Evolutionary conservation across 2,888 invertebrate genomes (phyloP).

Genomic region (Erynnis tages): DNA sequence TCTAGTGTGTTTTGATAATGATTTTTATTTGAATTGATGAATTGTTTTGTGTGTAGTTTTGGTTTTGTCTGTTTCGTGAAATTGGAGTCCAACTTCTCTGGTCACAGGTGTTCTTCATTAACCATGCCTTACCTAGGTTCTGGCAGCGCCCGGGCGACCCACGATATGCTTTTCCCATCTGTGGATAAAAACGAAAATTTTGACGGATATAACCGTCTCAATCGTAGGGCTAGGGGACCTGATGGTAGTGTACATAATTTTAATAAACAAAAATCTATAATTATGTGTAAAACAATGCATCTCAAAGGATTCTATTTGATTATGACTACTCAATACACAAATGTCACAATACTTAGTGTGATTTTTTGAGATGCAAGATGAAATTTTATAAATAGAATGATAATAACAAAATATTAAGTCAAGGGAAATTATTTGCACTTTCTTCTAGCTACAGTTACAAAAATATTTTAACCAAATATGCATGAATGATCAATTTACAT

Average conservation of each 20-base stretch:
- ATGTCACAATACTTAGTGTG: too few relatives aligned
- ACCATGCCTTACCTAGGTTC: constrained; percentile 63
- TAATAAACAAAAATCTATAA: constrained; percentile 1
- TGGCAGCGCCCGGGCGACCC: constrained; percentile 53
- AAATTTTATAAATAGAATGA: too few relatives aligned
- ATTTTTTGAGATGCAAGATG: too few relatives aligned
- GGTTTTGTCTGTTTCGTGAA: neutral
- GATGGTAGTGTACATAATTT: constrained; percentile 8
- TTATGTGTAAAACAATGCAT: neutral
- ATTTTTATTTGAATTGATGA: constrained; percentile 19
- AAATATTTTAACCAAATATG: too few relatives aligned
- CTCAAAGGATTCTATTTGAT: too few relatives aligned
- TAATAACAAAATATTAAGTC: too few relatives aligned
- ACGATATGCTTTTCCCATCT: constrained; percentile 62
- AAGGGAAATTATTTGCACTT: too few relatives aligned
- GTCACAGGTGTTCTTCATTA: constrained; percentile 26
- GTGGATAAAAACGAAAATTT: constrained; percentile 78
- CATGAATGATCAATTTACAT: too few relatives aligned
- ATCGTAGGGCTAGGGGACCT: constrained; percentile 32
- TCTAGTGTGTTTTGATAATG: constrained; percentile 7
- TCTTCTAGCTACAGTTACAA: too few relatives aligned
- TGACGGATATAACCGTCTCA: constrained; percentile 79
- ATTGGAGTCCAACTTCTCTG: neutral
- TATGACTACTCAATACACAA: too few relatives aligned
- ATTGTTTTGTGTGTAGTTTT: constrained; percentile 21